Conservation (phyloP, 2,888 invertebrate species). For the Meiosimyza platycephala region DNA sequence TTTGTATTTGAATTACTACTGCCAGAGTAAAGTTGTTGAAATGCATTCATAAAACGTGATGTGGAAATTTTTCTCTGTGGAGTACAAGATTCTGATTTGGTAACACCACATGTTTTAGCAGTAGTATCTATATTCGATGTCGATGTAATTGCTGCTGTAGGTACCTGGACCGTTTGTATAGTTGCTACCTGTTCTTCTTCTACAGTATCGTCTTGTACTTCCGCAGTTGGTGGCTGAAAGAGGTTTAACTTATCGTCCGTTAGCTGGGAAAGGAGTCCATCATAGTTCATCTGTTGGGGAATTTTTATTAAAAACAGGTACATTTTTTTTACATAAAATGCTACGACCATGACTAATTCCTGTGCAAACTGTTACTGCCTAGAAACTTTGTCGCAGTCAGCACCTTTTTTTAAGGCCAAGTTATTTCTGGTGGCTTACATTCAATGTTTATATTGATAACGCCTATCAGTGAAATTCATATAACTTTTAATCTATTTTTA, state of each 20-base stretch:
- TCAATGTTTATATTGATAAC: constrained; percentile 22
- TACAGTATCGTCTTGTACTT: constrained; percentile 53
- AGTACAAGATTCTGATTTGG: constrained; percentile 52
- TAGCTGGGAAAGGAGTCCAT: constrained; percentile 62
- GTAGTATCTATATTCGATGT: constrained; percentile 37
- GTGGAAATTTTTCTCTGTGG: constrained; percentile 67
- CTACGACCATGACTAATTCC: constrained; percentile 13
- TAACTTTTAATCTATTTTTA: not conserved
- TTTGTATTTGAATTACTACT: constrained; percentile 44
- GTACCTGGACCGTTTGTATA: constrained; percentile 54
- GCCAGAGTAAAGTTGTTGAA: constrained; percentile 62
- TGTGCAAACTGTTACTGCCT: not conserved
- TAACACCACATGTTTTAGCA: not conserved
- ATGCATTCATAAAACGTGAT: constrained; percentile 65
- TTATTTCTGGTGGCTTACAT: constrained; percentile 11
- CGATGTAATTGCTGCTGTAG: constrained; percentile 25
- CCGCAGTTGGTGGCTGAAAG: constrained; percentile 47
- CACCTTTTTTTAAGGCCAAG: not conserved
- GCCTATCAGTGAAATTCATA: not conserved
- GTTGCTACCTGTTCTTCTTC: constrained; percentile 60
- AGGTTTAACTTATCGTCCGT: constrained; percentile 62
- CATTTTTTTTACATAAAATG: constrained; percentile 20
- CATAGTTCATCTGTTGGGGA: constrained; percentile 65
- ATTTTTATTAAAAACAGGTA: constrained; percentile 38
- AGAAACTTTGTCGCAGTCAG: not conserved